Percentiles rank a stretch among this genome's conserved stretches.
These are phyloP conservation scores for Boulengeromyrus knoepffleri DNA, from an alignment of 2,113 vertebrate genomes.

Conservation along the genomic window DNA sequence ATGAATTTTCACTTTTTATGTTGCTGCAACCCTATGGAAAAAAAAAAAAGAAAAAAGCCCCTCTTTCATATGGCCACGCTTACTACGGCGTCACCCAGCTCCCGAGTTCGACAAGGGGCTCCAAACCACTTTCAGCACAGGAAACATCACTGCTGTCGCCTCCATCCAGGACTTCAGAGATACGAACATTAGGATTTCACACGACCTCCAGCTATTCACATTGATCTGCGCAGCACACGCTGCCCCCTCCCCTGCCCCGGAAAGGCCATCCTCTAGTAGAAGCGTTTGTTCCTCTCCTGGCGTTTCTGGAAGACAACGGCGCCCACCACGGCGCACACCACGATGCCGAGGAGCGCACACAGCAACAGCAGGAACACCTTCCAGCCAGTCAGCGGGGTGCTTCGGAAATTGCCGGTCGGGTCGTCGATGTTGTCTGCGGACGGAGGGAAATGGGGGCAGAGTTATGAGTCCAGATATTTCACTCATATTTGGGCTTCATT, in stretches of 20 bases:
- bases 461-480: not conserved
- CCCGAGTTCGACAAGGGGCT: not conserved
- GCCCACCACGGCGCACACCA: slow-evolving; percentile 89
- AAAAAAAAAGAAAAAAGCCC: not conserved
- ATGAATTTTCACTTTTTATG: not conserved
- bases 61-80: not conserved
- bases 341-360: slow-evolving; percentile 88
- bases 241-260: not conserved
- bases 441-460: not conserved
- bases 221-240: slow-evolving; percentile 31
- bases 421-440: slow-evolving; percentile 87
- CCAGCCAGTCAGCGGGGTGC: slow-evolving; percentile 89
- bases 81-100: not conserved
- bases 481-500: not conserved
- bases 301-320: slow-evolving; percentile 97
- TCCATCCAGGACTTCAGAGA: not conserved
- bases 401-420: slow-evolving; percentile 89
- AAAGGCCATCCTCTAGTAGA: slow-evolving; percentile 69
- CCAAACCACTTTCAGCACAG: not conserved
- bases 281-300: slow-evolving; percentile 94
- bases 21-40: not conserved
- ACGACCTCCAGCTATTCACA: slow-evolving; percentile 61
- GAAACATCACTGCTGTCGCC: not conserved
- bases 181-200: slow-evolving; percentile 45
- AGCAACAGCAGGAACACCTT: slow-evolving; percentile 91